These are phyloP conservation scores for Amphiura filiformis DNA, from an alignment of 35 echinoderm and acorn worm species.

Conservation along the genomic window DNA sequence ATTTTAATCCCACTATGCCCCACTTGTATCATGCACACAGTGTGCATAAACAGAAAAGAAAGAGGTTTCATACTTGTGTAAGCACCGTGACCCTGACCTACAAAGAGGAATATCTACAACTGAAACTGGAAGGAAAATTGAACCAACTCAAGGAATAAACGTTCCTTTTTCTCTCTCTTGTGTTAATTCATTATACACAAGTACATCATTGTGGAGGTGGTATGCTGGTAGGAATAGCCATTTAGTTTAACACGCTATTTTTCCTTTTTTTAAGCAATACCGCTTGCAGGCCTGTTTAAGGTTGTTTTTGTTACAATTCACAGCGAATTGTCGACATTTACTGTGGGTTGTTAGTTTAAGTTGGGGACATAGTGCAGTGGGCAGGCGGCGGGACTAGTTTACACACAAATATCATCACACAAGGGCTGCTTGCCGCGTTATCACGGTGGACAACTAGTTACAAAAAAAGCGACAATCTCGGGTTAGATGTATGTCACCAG, in stretches of 20 bases:
- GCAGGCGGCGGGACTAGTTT: background rate
- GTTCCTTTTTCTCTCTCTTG: background rate
- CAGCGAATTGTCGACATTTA: background rate
- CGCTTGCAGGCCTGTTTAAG: background rate
- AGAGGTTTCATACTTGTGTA: background rate
- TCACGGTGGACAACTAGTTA: conserved; percentile 13
- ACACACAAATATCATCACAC: background rate
- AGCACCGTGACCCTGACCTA: conserved; percentile 3
- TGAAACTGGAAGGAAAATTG: background rate
- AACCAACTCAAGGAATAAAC: background rate
- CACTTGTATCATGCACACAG: background rate
- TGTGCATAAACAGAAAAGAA: conserved; percentile 3
- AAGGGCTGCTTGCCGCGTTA: background rate
- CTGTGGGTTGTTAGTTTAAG: conserved; percentile 1
- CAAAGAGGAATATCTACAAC: background rate
- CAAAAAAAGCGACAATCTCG: background rate
- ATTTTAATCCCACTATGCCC: background rate
- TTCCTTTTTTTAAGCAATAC: background rate
- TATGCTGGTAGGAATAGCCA: background rate
- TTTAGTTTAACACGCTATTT: background rate
- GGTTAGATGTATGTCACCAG: conserved; percentile 11
- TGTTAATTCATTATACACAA: background rate
- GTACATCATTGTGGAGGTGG: background rate
- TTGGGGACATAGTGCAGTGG: background rate
- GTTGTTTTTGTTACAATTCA: conserved; percentile 1